Evolutionary conservation across 2,797 vertebrate genomes (phyloP), one percentile per base, ranked within the genome.

Genomic region (Acrossocheilus wenchowensis): DNA sequence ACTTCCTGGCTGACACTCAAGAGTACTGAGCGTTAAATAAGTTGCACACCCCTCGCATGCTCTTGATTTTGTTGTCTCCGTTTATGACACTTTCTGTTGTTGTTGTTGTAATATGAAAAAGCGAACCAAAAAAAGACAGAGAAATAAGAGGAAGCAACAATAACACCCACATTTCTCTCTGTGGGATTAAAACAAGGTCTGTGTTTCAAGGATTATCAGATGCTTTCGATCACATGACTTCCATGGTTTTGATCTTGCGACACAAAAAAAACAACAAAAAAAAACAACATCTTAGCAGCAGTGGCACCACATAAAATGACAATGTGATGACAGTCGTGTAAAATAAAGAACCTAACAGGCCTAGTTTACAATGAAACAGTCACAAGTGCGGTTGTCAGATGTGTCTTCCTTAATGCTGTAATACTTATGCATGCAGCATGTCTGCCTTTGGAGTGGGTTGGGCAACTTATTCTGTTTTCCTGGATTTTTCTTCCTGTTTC

Each of bases 161-260:
- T 15, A 69, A 36, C 60, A 66, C 45, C 36, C 48, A 71, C 60
- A 91, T 88, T 92, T 93, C 89, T 92, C 91, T 93, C 90, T 41
- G 87, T 90, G 85, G 92, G 93, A 94, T 95, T 94, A 95, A 94
- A 94, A 86, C 77, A 90, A 75, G 91, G 89, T 93, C 91, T 94
- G 92, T 93, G 92, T 93, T 94, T 94, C 92, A 94, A 94, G 93
- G 94, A 95, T 94, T 95, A 94, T 94, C 93, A 93, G 93, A 94
- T 93, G 93, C 92, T 94, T 94, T 94, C 94, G 92, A 95, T 95
- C 94, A 95, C 94, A 93, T 95, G 93, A 94, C 92, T 91, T 89
- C 90, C 89, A 90, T 92, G 93, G 93, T 87, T 94, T 95, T 94
- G 92, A 95, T 95, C 92, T 93, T 39, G 89, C 79, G 52, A 91